Conservation (phyloP, 2,888 invertebrate species). For the Hedychridium roseum region DNA sequence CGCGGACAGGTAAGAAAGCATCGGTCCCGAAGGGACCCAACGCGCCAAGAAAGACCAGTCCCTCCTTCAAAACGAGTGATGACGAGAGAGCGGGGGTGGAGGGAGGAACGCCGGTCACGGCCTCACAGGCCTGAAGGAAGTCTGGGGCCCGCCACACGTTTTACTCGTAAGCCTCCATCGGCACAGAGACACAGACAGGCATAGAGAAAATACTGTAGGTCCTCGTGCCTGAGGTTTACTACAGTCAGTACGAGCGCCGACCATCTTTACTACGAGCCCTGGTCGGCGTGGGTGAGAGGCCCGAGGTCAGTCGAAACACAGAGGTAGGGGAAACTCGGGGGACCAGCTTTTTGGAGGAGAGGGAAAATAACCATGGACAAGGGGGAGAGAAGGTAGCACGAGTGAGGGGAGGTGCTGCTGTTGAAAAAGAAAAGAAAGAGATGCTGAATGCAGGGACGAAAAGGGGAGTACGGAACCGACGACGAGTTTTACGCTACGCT, state of each 20-base stretch:
- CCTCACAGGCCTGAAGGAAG: constrained; percentile 4
- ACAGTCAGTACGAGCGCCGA: constrained; percentile 40
- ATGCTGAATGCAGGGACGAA: constrained; percentile 24
- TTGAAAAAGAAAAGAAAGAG: constrained; percentile 8
- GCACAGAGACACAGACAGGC: constrained; percentile 23
- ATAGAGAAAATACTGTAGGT: neutral
- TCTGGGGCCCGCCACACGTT: no score
- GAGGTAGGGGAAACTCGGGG: constrained; percentile 19
- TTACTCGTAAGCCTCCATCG: no score
- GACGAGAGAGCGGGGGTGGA: neutral
- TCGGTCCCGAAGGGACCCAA: no score
- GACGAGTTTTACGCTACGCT: constrained; percentile 54
- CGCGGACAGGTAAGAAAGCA: constrained; percentile 48
- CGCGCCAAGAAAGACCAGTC: no score
- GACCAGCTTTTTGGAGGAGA: constrained; percentile 15
- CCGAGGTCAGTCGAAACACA: constrained; percentile 45
- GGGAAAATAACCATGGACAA: constrained; percentile 16
- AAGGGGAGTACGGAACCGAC: constrained; percentile 37
- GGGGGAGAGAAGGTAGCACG: constrained; percentile 15
- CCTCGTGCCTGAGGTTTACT: constrained; percentile 36
- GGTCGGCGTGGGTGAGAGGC: constrained; percentile 54
- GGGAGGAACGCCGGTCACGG: constrained; percentile 4
- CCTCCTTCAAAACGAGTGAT: no score
- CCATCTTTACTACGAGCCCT: constrained; percentile 57
- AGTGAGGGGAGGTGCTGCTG: neutral